A percentile compares a stretch with the other conserved stretches of the same genome.
Conservation (phyloP, 2,113 vertebrate species). For the Anhinga anhinga region DNA sequence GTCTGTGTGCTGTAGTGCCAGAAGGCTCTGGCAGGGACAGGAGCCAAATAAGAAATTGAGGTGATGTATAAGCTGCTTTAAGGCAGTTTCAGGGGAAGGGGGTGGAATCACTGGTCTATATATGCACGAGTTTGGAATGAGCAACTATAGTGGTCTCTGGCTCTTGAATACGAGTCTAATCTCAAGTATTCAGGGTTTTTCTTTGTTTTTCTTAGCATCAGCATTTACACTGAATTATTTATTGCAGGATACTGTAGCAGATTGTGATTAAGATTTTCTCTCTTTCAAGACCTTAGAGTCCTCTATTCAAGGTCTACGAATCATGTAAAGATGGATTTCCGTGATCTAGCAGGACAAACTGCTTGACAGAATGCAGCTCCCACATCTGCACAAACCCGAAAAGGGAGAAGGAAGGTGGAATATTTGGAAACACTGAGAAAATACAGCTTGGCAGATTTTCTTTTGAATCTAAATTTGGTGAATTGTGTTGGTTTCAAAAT, state of each 20-base stretch:
- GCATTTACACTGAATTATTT: background rate
- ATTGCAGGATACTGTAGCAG: background rate
- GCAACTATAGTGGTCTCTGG: background rate
- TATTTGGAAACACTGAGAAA: slow-evolving; percentile 77
- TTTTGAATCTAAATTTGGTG: slow-evolving; percentile 68
- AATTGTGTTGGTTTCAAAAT: slow-evolving; percentile 73
- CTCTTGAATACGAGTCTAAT: background rate
- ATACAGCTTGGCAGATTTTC: slow-evolving; percentile 24
- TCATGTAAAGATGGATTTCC: slow-evolving; percentile 87
- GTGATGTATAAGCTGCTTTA: background rate
- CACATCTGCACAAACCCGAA: slow-evolving; percentile 48
- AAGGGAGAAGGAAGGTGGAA: slow-evolving; percentile 69
- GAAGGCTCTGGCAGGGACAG: background rate
- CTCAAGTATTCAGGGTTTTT: background rate
- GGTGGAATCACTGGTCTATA: background rate
- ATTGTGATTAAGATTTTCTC: background rate
- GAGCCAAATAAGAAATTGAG: background rate
- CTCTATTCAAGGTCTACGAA: slow-evolving; percentile 94
- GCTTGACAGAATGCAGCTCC: slow-evolving; percentile 24
- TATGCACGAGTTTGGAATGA: background rate
- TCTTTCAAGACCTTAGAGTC: slow-evolving; percentile 91
- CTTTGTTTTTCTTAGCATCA: background rate
- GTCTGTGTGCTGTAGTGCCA: background rate
- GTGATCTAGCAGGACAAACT: slow-evolving; percentile 72
- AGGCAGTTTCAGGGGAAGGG: background rate